Evolutionary conservation across 2,888 invertebrate species (phyloP), one percentile per base, ranked within the genome.

Genomic region (Caenorhabditis zanzibari): DNA sequence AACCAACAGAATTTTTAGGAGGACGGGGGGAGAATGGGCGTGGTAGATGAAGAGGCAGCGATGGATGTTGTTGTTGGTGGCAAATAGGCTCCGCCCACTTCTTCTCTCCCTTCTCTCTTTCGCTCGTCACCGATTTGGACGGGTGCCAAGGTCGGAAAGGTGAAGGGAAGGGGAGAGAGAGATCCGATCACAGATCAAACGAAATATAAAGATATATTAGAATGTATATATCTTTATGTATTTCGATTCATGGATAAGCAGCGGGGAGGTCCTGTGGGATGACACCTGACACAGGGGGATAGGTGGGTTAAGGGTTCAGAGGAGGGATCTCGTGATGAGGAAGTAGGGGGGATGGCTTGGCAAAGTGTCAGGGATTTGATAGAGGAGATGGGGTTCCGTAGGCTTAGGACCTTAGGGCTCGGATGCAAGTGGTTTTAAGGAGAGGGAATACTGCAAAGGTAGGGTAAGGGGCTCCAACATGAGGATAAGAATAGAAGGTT

Each of bases 121-220:
- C n/a, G n/a, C 32, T 32, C 32, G 32, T 32, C 32, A 32, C 58
- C 47, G 72, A 71, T 69, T 81, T 82, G 81, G 81, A 76, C 69
- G 81, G 61, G 66, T 82, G 81, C 81, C 81, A 82, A 82, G 81
- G 82, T 73, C 77, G 76, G 49, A 80, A 81, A 73, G 76, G 61
- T 22, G 74, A 19, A n/a, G n/a, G 52, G 19, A 35, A 2, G 26
- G 47, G 9, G 64, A 5, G 10, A 26, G 19, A 59, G 74, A 75
- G 76, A 76, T 76, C 59, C 69, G 76, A 76, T 76, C 76, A 69
- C 58, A 69, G 59, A 76, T 69, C 76, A 61, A 76, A 59, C 68
- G 76, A 59, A 68, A 75, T 75, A 66, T 75, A 59, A 32, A 32
- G n/a, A n/a, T n/a, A n/a, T n/a, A n/a, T n/a, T 22, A 47, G 26